phyloP scores from a whole-genome alignment of 2,888 invertebrate species.

The Agriopis aurantiaria region DNA sequence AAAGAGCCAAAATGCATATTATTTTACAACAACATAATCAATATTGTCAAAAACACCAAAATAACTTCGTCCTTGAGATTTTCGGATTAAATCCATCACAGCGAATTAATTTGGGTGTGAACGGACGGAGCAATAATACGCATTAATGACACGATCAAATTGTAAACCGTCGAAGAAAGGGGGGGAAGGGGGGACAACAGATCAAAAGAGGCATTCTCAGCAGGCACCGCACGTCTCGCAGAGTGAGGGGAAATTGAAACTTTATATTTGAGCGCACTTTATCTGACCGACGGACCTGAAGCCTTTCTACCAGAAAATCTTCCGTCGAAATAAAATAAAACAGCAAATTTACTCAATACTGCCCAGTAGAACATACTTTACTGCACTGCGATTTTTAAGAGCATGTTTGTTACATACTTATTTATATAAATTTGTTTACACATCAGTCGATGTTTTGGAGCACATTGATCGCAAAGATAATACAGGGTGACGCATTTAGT shows the following conservation, averaged over 20 bases:
- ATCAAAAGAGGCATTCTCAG: conserved; percentile 66
- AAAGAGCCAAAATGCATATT: neutral
- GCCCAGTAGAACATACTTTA: conserved; percentile 60
- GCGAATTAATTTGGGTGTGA: conserved; percentile 40
- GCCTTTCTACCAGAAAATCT: conserved; percentile 71
- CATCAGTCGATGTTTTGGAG: too few species aligned
- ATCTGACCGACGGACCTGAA: conserved; percentile 75
- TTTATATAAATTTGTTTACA: too few species aligned
- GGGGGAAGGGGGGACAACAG: conserved; percentile 49
- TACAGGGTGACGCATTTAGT: too few species aligned
- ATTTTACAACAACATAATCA: neutral
- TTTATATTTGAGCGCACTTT: conserved; percentile 83
- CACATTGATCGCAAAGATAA: too few species aligned
- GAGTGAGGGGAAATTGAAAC: conserved; percentile 79
- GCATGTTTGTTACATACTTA: neutral
- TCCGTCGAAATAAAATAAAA: conserved; percentile 76
- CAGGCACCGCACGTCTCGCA: conserved; percentile 71
- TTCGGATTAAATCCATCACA: conserved; percentile 28
- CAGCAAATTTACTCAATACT: conserved; percentile 67
- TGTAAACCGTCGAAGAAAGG: conserved; percentile 31
- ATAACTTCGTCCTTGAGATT: conserved; percentile 21
- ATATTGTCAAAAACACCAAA: conserved; percentile 19
- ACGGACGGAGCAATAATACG: conserved; percentile 45
- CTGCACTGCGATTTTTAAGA: conserved; percentile 55
- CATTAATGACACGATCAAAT: conserved; percentile 49